Evolutionary conservation across 2,888 invertebrate genomes (phyloP), one percentile per base, ranked within the genome.

Genomic region (Vesta saturnalis): DNA sequence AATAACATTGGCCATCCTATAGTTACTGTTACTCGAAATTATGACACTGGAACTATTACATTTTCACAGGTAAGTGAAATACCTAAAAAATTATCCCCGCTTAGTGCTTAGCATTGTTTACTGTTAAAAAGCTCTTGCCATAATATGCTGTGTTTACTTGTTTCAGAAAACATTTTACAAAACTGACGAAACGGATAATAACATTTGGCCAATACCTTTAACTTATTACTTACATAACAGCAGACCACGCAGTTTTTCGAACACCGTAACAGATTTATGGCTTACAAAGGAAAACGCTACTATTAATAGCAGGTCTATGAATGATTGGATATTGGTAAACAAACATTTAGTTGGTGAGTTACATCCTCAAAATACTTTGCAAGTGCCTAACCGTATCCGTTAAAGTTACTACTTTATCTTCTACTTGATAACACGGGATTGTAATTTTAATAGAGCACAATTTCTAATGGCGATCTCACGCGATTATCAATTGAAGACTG

Each of bases 1-100:
- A 54, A 49, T 23, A 49, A 43, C n/a, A 3, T 63, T 15, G 70
- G 73, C 3, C 68, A 60, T 66, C 72, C 73, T 6, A 49, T 72
- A 14, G 54, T 72, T 0, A 72, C 23, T 1, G 72, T 72, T 18
- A 30, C 23, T 15, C 35, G 59, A 43, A 56, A 46, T 46, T 49
- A 64, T 30, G 39, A 43, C 1, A 57, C 19, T 22, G 63, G 63
- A 46, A 63, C 22, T 18, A 21, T 63, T 5, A 22, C 46, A 3
- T 63, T 63, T 63, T 15, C 56, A n/a, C 63, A 63, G 46, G 63
- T 63, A 16, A 23, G 22, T 39, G 21, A 43, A 43, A 43, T 5
- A 30, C 4, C 10, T 30, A 30, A 30, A 6, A 30, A 46, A 30
- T 30, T 30, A 30, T 6, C 30, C 30, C 30, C n/a, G n/a, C n/a